Base-by-base conservation (phyloP, 2,888 invertebrate species). In the Synergus japonicus region DNA sequence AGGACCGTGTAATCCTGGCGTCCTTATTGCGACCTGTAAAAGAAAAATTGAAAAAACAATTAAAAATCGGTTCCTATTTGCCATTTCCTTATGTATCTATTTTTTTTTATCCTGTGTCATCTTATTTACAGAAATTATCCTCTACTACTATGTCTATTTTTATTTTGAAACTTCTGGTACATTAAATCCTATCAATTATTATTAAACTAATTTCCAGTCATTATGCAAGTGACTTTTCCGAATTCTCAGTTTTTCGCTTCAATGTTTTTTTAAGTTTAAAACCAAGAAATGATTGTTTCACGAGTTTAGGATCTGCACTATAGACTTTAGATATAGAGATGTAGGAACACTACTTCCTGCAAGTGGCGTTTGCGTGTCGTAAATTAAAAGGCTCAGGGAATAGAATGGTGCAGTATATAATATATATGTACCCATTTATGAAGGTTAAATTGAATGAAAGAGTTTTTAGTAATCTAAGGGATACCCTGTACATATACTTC, bases 1-100 rank as follows among this genome's bases (percentile, higher is more conserved):
- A 88, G 88, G 87, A 83, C 78, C 87, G 88, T 85, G 76, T 79
- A 15, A 60, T 73, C 58, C 44, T 76, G 54, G 63, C 63, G 65
- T 13, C 64, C 43, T 67, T 29, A 29, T 29, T 12, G 2, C 41
- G 41, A 12, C 10, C 54, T 54, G n/a, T 2, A 0, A 54, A n/a
- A n/a, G 9, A 9, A 0, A 15, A 37, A 37, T 5, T 37, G 9
- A 54, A n/a, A n/a, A 54, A 54, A 49, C 5, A 37, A 37, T 37
- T 7, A 37, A 37, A 5, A 37, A 37, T 37, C 37, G 37, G 5
- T 37, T 37, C 37, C 37, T 37, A 37, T 37, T 37, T 37, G 0
- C 7, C 37, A 37, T 37, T 37, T 37, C 37, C 37, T 37, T 29
- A 29, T 29, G 3, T 37, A 7, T 37, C 37, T 37, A 37, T 37